Percentiles rank a stretch among this genome's conserved stretches.
These are phyloP conservation scores for Polia nebulosa DNA, from an alignment of 2,888 invertebrate genomes.

Conservation along the genomic window DNA sequence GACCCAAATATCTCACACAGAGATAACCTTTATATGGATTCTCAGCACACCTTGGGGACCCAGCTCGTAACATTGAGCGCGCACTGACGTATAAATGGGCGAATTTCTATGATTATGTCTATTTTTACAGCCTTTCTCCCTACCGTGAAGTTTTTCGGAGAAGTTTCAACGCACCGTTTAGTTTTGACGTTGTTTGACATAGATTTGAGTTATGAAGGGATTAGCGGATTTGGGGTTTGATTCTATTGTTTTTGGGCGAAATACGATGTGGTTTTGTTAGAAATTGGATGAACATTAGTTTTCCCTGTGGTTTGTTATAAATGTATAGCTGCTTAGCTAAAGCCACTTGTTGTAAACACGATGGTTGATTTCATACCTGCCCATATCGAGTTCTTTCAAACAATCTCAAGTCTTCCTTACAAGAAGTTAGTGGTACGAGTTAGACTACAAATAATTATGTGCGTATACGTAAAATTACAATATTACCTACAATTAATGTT, in stretches of 20 bases:
- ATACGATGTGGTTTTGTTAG: not conserved
- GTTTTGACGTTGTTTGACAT: conserved; percentile 22
- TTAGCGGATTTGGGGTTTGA: not conserved
- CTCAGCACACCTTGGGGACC: conserved; percentile 63
- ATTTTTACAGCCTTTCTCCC: conserved; percentile 54
- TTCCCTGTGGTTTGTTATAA: not conserved
- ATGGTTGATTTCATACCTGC: not conserved
- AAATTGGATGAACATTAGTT: not conserved
- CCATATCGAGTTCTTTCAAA: not conserved
- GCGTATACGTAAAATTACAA: too few relatives aligned
- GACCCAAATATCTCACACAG: conserved; percentile 48
- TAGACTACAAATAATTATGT: too few relatives aligned
- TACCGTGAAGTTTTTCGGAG: conserved; percentile 10
- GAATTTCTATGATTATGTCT: conserved; percentile 65
- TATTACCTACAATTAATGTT: not conserved
- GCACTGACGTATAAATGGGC: conserved; percentile 62
- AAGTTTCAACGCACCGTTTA: conserved; percentile 28
- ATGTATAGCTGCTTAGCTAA: not conserved
- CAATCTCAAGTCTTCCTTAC: not conserved
- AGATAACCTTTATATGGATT: conserved; percentile 66
- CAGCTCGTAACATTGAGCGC: conserved; percentile 56
- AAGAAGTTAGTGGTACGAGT: not conserved
- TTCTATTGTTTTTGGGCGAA: not conserved
- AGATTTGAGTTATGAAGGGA: conserved; percentile 11
- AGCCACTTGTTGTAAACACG: not conserved